Base-by-base conservation (phyloP, 2,113 vertebrate genomes). In the Grammomys surdaster region DNA sequence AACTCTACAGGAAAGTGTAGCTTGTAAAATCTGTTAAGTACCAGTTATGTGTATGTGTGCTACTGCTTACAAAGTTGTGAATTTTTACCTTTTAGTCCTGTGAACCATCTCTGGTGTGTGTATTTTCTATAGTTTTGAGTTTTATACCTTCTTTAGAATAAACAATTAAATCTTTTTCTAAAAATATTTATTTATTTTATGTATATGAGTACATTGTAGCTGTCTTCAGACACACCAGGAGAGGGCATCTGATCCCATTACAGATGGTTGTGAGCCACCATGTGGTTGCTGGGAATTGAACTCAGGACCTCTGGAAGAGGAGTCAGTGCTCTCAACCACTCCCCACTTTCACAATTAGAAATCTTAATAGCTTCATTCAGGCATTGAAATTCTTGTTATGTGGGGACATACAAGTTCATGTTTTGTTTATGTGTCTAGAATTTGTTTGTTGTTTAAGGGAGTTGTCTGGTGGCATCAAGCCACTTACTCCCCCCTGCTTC, bases 81-180 rank as follows among this genome's bases (percentile, higher is more conserved):
- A 90, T 26, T 93, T 20, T 87, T 85, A 93, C 17, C 31, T 81
- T 93, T 89, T 56, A 86, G 24, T 16, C 33, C 33, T 9, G 0
- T 92, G 60, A 91, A 85, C 28, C 14, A 65, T 86, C 92, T 94
- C 60, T 73, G 46, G 20, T 80, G 3, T 76, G 91, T 88, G 91
- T 88, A 28, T 94, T 95, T 95, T 43, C 63, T 88, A 2, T 73
- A 67, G 63, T 90, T 90, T 90, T 85, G 81, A 67, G 63, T 90
- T 90, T 90, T 85, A 85, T 92, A 95, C 48, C 17, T 94, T 96
- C 9, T 94, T 96, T 88, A 92, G 70, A 93, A 84, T 96, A 77
- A 94, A 91, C n/a, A 94, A 94, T 88, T 85, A 77, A 28, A 48
- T 16, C 31, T 33, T 33, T 69, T 69, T 69, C 2, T 6, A 69